Evolutionary conservation across 2,888 invertebrate genomes (phyloP).

Genomic region (Mythimna impura): DNA sequence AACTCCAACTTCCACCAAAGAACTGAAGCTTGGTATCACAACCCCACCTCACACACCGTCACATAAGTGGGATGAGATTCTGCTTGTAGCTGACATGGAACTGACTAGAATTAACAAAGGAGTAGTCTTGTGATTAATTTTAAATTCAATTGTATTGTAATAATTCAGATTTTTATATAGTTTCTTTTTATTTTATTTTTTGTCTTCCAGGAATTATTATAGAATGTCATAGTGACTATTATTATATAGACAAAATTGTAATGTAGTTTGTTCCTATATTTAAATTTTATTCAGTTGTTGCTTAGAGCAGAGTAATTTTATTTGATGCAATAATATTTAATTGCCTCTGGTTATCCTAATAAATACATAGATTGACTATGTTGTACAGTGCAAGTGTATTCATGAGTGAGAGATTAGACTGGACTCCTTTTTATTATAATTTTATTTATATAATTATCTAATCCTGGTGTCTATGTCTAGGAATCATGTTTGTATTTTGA

Average conservation of each 20-base stretch:
- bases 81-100: slow-evolving; percentile 91
- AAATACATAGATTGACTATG: slow-evolving; percentile 47
- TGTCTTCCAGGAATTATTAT: slow-evolving; percentile 83
- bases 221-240: slow-evolving; percentile 62
- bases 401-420: slow-evolving; percentile 69
- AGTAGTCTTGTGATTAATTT: slow-evolving; percentile 79
- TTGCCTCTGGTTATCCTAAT: slow-evolving; percentile 46
- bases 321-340: slow-evolving; percentile 60
- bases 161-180: slow-evolving; percentile 74
- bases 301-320: slow-evolving; percentile 74
- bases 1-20: slow-evolving; percentile 80
- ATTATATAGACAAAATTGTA: slow-evolving; percentile 66
- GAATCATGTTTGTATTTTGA: slow-evolving; percentile 50
- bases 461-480: slow-evolving; percentile 50
- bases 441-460: slow-evolving; percentile 55
- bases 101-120: slow-evolving; percentile 89
- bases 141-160: slow-evolving; percentile 68
- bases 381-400: slow-evolving; percentile 38
- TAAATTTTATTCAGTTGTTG: slow-evolving; percentile 82
- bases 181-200: slow-evolving; percentile 71
- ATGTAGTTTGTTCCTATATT: slow-evolving; percentile 80
- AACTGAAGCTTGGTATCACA: slow-evolving; percentile 80
- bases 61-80: slow-evolving; percentile 90
- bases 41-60: slow-evolving; percentile 87
- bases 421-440: slow-evolving; percentile 61